Evolutionary conservation across 1,140 invertebrate species (phyloP).

Genomic region (Brachionus rubens): DNA sequence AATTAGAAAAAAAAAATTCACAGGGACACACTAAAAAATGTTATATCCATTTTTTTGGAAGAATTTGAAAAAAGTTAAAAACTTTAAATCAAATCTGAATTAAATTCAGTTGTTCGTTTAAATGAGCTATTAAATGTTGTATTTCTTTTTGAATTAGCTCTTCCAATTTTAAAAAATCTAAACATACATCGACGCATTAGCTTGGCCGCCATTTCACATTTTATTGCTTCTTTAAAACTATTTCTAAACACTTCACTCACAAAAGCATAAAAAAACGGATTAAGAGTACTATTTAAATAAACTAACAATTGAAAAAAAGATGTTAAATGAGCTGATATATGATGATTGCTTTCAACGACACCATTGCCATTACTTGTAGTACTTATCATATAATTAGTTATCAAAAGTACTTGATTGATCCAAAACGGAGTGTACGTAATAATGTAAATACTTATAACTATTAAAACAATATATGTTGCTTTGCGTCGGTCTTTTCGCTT

Average conservation of each 20-base stretch:
- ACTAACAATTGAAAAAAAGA: conserved; percentile 33
- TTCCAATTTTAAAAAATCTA: not conserved
- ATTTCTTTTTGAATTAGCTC: not conserved
- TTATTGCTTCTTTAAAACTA: conserved; percentile 50
- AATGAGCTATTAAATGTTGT: not conserved
- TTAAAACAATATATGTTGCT: conserved; percentile 22
- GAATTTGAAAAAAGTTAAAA: not conserved
- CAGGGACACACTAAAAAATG: too few relatives aligned
- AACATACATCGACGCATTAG: not conserved
- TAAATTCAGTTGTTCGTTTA: not conserved
- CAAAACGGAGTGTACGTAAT: conserved; percentile 34
- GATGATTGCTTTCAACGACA: conserved; percentile 13
- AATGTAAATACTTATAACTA: conserved; percentile 36
- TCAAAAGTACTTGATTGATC: conserved; percentile 41
- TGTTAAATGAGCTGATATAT: conserved; percentile 15
- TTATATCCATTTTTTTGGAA: too few relatives aligned
- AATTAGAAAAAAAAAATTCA: too few relatives aligned
- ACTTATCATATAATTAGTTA: conserved; percentile 12
- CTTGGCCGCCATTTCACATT: not conserved
- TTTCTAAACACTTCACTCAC: conserved; percentile 52
- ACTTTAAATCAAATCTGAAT: conserved; percentile 15
- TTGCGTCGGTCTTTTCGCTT: conserved; percentile 35
- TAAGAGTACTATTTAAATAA: conserved; percentile 56
- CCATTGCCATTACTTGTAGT: not conserved
- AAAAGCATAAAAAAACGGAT: conserved; percentile 57